Percentiles rank a stretch among this genome's conserved stretches.
These are phyloP conservation scores for Pentamera pediparva DNA, from an alignment of 53 echinoderm and acorn worm genomes.

Conservation along the genomic window DNA sequence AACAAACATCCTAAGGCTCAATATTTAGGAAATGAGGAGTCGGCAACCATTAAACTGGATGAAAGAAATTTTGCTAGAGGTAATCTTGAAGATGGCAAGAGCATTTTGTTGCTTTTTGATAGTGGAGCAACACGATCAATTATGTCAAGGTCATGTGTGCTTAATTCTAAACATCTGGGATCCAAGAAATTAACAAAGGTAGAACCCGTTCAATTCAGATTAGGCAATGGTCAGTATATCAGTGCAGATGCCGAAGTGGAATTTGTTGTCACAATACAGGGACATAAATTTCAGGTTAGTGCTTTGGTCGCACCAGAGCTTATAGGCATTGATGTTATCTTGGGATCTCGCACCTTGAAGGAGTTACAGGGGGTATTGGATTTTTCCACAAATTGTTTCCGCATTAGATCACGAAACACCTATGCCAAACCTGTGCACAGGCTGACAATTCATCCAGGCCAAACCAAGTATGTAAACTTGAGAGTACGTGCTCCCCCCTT, in stretches of 20 bases:
- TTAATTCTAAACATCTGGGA: neutral
- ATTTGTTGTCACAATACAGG: neutral
- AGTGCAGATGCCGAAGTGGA: neutral
- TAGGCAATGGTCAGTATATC: conserved; percentile 1
- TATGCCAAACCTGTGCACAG: neutral
- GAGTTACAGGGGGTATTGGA: neutral
- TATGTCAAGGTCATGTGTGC: neutral
- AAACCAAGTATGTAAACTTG: neutral
- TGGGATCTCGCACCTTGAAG: neutral
- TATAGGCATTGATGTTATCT: neutral
- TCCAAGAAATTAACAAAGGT: neutral
- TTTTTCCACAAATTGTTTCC: neutral
- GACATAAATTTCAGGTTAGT: neutral
- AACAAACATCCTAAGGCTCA: no score
- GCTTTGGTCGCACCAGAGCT: neutral
- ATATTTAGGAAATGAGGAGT: no score
- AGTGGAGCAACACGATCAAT: conserved; percentile 40
- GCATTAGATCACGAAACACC: neutral
- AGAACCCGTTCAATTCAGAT: neutral
- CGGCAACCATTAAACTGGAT: neutral
- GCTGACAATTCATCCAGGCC: no score
- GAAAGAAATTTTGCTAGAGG: conserved; percentile 18
- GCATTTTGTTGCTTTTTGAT: conserved; percentile 28
- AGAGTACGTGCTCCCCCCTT: neutral
- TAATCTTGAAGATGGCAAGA: conserved; percentile 20